These are phyloP conservation scores for Heliconius eleuchia DNA, from an alignment of 1,140 invertebrate species.

Conservation along the genomic window DNA sequence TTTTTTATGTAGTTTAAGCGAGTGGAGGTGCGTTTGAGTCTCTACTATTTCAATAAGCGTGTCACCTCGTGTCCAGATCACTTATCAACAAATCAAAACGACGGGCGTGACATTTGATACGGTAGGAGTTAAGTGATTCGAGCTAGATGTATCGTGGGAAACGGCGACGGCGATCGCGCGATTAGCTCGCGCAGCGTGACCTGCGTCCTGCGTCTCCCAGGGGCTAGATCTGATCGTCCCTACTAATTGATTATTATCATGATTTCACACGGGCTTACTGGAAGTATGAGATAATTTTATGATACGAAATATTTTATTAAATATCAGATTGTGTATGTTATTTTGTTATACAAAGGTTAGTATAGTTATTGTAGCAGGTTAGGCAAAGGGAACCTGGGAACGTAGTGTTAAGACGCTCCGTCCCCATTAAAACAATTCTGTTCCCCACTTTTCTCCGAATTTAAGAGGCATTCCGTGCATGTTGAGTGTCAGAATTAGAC, in stretches of 20 bases:
- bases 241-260: constrained; percentile 56
- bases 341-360: neutral
- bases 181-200: constrained; percentile 61
- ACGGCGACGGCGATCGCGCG: constrained; percentile 41
- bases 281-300: no score
- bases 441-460: no score
- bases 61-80: constrained; percentile 30
- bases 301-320: no score
- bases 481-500: no score
- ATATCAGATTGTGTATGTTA: no score
- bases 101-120: constrained; percentile 73
- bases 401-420: no score
- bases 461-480: no score
- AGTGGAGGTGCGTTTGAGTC: no score
- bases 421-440: no score
- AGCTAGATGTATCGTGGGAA: constrained; percentile 56
- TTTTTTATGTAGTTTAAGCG: no score
- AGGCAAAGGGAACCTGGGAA: no score
- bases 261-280: constrained; percentile 29
- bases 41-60: neutral
- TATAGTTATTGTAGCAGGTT: no score
- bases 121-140: constrained; percentile 49
- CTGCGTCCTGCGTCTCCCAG: constrained; percentile 55
- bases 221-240: constrained; percentile 44
- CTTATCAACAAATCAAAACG: constrained; percentile 39